Percentiles rank a stretch among this genome's conserved stretches.
Evolutionary conservation across 2,113 vertebrate species (phyloP).

Genomic region (Collichthys lucidus): DNA sequence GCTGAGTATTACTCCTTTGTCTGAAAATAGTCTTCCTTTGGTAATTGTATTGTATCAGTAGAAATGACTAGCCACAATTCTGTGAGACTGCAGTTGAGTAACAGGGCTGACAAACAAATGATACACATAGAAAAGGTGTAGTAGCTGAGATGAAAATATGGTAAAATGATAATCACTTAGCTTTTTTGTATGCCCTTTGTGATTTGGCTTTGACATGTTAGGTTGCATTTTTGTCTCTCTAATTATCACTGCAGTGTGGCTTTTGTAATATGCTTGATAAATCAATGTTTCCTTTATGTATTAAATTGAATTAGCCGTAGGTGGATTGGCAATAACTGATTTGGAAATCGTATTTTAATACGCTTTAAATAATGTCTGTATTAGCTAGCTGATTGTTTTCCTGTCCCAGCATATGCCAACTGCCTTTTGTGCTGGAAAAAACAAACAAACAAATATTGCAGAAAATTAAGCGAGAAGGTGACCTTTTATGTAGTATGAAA

Average conservation of each 20-base stretch:
- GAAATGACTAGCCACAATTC: neutral
- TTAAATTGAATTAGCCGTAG: neutral
- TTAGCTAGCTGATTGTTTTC: slow-evolving; percentile 36
- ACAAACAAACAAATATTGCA: slow-evolving; percentile 27
- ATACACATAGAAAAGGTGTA: neutral
- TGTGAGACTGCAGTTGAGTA: neutral
- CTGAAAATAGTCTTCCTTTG: neutral
- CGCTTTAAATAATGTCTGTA: slow-evolving; percentile 11
- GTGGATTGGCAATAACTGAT: slow-evolving; percentile 9
- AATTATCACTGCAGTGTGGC: neutral
- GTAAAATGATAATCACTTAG: neutral
- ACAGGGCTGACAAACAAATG: neutral
- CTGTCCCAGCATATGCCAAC: slow-evolving; percentile 33
- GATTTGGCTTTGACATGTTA: neutral
- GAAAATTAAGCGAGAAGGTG: slow-evolving; percentile 38
- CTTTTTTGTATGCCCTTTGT: neutral
- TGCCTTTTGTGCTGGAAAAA: slow-evolving; percentile 34
- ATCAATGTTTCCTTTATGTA: slow-evolving; percentile 2
- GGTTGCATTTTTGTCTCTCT: neutral
- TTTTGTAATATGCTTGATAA: neutral
- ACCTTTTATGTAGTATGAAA: slow-evolving; percentile 63
- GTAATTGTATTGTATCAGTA: neutral
- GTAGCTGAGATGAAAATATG: neutral
- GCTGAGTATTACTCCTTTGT: neutral
- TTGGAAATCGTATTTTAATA: slow-evolving; percentile 17